A percentile compares a stretch with the other conserved stretches of the same genome.
phyloP scores from a whole-genome alignment of 2,888 invertebrate genomes.

The Phortica magna region DNA sequence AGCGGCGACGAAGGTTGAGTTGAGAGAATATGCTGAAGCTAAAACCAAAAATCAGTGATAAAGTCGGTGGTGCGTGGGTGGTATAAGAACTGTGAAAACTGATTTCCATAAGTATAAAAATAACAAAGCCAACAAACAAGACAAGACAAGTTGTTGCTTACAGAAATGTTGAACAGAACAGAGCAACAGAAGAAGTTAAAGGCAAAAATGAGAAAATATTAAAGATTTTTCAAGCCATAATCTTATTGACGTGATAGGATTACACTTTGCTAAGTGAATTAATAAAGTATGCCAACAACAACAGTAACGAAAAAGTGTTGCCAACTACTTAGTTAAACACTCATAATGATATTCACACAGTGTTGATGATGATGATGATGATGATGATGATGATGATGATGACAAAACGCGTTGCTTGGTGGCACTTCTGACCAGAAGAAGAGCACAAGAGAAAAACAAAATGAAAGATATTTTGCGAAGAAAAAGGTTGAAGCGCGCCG shows the following conservation, averaged over 20 bases:
- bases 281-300: constrained; percentile 63
- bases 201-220: constrained; percentile 61
- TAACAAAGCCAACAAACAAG: constrained; percentile 32
- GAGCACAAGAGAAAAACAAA: constrained; percentile 39
- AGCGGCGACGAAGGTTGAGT: not conserved
- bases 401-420: constrained; percentile 28
- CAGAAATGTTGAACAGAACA: not conserved
- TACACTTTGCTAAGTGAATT: constrained; percentile 73
- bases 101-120: constrained; percentile 65
- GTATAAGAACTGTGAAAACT: constrained; percentile 39
- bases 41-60: not conserved
- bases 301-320: constrained; percentile 34
- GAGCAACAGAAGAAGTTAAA: not conserved
- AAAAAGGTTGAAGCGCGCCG: not conserved
- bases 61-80: too few relatives aligned
- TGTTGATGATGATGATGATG: not conserved
- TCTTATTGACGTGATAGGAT: constrained; percentile 73
- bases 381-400: constrained; percentile 57
- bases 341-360: constrained; percentile 68
- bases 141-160: constrained; percentile 24
- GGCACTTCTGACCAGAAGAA: constrained; percentile 46
- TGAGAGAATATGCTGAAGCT: constrained; percentile 32
- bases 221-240: constrained; percentile 72
- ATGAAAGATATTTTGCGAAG: not conserved
- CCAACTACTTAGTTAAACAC: constrained; percentile 69